A percentile compares a stretch with the other conserved stretches of the same genome.
Evolutionary conservation across 2,888 invertebrate genomes (phyloP).

Genomic region (Exephanes ischioxanthus): DNA sequence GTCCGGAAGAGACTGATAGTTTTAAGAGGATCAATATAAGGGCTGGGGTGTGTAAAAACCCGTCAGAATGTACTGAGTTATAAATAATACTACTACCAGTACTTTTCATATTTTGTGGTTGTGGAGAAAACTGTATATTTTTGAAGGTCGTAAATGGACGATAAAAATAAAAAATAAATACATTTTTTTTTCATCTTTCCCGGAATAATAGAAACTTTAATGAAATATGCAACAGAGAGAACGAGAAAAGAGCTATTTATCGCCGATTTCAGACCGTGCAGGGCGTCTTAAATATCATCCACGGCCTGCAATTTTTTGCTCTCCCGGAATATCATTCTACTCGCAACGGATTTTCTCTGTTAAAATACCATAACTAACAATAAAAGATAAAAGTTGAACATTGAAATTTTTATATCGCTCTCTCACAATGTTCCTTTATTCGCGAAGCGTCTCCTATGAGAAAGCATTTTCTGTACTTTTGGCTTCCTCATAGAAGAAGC

Average conservation of each 20-base stretch:
- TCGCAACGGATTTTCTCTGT: not conserved
- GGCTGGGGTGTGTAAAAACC: no score
- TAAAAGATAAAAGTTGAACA: not conserved
- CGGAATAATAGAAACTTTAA: conserved; percentile 1
- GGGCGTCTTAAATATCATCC: not conserved
- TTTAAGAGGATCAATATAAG: no score
- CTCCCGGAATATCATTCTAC: not conserved
- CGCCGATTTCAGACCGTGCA: conserved; percentile 10
- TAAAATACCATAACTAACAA: conserved; percentile 10
- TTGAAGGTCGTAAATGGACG: not conserved
- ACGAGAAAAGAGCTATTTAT: not conserved
- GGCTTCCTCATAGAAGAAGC: no score
- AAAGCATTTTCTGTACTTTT: no score
- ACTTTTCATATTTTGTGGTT: not conserved
- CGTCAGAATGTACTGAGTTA: no score
- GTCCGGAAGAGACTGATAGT: no score
- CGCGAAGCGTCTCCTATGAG: no score
- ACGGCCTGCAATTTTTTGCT: not conserved
- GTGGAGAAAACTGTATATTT: not conserved
- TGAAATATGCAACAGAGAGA: conserved; percentile 10
- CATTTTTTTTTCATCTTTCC: not conserved
- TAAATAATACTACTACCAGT: no score
- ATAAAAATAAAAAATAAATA: not conserved
- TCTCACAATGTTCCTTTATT: no score
- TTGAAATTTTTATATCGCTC: no score